These are phyloP conservation scores for Montifringilla adamsi DNA, from an alignment of 2,113 vertebrate genomes.

Conservation along the genomic window DNA sequence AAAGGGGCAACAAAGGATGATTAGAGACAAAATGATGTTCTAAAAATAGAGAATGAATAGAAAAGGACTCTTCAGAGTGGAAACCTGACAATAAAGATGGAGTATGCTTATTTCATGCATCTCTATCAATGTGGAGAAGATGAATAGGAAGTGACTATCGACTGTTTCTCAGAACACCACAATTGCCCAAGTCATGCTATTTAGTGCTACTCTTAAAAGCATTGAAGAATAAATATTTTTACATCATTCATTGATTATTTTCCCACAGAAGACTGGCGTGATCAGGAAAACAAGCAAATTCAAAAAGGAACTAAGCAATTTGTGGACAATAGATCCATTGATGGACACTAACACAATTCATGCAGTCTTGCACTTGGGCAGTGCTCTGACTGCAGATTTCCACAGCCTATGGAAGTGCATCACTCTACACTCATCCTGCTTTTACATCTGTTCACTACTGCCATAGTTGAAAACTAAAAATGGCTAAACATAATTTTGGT, in stretches of 20 bases:
- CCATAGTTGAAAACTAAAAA: not conserved
- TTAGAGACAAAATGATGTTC: not conserved
- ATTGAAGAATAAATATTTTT: not conserved
- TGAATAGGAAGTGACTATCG: not conserved
- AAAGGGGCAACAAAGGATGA: not conserved
- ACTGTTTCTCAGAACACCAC: not conserved
- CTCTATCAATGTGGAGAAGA: not conserved
- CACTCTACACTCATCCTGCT: not conserved
- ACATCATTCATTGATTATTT: not conserved
- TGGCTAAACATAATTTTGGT: not conserved
- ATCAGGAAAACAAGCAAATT: not conserved
- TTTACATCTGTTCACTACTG: not conserved
- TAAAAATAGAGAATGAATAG: not conserved
- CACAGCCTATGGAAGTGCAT: not conserved
- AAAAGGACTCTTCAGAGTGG: not conserved
- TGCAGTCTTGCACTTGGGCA: not conserved
- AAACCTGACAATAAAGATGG: not conserved
- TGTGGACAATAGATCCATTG: not conserved
- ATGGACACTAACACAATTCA: not conserved
- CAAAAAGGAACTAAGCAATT: not conserved
- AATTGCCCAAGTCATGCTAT: not conserved
- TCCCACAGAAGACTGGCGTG: not conserved
- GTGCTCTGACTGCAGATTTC: not conserved
- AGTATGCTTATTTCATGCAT: not conserved
- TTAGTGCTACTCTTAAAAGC: not conserved